phyloP scores from a whole-genome alignment of 1,140 invertebrate species.

The Trichomalopsis sarcophagae region DNA sequence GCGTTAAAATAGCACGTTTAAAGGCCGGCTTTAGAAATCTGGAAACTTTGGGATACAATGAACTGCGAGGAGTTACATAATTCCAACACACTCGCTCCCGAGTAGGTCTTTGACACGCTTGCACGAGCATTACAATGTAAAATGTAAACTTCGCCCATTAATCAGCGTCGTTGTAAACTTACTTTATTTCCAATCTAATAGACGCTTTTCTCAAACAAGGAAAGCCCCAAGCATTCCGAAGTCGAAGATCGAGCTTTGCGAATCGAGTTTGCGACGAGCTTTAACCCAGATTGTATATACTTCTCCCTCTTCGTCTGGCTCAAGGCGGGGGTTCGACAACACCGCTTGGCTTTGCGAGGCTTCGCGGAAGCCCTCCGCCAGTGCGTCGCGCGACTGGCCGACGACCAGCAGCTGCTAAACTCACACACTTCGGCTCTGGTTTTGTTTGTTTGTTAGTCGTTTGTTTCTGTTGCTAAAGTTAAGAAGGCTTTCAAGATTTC shows the following conservation, averaged over 20 bases:
- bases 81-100: neutral
- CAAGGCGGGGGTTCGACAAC: constrained; percentile 65
- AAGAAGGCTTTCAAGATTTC: constrained; percentile 32
- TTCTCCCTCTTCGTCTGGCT: neutral
- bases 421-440: neutral
- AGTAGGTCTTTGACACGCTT: neutral
- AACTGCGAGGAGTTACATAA: neutral
- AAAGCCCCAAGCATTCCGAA: neutral
- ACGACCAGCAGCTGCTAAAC: neutral
- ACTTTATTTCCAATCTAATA: neutral
- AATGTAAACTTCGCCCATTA: neutral
- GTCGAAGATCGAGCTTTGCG: constrained; percentile 4
- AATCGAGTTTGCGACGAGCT: constrained; percentile 39
- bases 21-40: neutral
- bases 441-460: neutral
- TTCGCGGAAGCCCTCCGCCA: constrained; percentile 67
- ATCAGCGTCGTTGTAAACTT: neutral
- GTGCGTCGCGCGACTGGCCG: neutral
- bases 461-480: neutral
- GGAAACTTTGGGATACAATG: neutral
- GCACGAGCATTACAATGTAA: neutral
- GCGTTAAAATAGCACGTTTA: neutral
- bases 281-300: constrained; percentile 48
- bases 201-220: too few relatives aligned
- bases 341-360: constrained; percentile 62